Base-by-base conservation (phyloP, 1,140 invertebrate species). In the Cecropterus lyciades region DNA sequence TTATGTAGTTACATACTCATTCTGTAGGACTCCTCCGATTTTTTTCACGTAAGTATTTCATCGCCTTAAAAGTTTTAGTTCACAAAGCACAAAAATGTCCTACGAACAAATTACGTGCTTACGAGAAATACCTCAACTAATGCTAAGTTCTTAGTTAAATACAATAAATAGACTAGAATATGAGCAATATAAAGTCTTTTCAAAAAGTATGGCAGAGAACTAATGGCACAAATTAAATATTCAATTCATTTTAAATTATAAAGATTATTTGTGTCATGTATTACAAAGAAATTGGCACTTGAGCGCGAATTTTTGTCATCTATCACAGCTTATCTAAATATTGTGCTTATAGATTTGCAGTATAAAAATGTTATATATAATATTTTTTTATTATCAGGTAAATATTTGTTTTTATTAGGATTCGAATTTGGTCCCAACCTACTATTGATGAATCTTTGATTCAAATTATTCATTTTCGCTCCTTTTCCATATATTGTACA, bases 81-180 rank as follows among this genome's bases (percentile, higher is more conserved):
- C 52, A 55, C 52, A 55, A 56, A 43, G 53, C 53, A 56, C 53
- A 37, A 17, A 14, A n/a, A n/a, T 24, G 16, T 24, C 53, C 53
- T n/a, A 56, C 13, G 53, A 24, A 56, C 53, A 56, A 56, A 13
- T 56, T 8, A 56, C n/a, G 17, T 56, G 53, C 51, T n/a, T n/a
- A n/a, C 13, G 9, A 10, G 30, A 49, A 51, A 51, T 51, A 40
- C 45, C 42, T 15, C 55, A 24, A 20, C 62, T 67, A 48, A 77
- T 45, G 56, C 66, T 69, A 72, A 63, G 43, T 27, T 67, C 73
- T 73, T 77, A 84, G 53, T 67, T 73, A 79, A 79, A 82, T 82
- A 89, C 70, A 87, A 88, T 84, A 83, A 84, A 86, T 86, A 88
- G 89, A 91, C 87, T 91, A 91, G 89, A 91, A 89, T 80, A 89